Conservation (phyloP, 2,888 invertebrate species). For the Caenorhabditis japonica region DNA sequence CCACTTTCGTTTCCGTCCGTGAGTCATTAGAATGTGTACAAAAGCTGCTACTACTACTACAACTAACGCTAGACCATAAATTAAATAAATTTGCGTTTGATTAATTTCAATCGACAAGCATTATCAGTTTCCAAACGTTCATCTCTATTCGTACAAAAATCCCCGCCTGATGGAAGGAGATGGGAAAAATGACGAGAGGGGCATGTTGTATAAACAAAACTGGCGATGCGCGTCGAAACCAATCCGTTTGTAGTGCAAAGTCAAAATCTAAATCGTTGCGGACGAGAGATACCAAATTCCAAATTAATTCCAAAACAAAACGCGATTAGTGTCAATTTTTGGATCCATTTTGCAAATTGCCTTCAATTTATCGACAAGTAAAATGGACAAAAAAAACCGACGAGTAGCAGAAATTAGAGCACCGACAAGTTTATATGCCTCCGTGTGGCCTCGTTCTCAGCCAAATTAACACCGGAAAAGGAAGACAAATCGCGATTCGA, state of each 20-base stretch:
- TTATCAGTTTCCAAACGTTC: conserved; percentile 27
- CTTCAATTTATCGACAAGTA: conserved; percentile 4
- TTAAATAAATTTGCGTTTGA: conserved; percentile 15
- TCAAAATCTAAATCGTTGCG: conserved; percentile 1
- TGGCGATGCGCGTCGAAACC: conserved; percentile 49
- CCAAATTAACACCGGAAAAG: conserved; percentile 36
- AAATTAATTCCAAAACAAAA: too few relatives aligned
- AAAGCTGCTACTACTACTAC: conserved; percentile 2
- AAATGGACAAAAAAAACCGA: neutral
- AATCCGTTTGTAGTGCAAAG: conserved; percentile 39
- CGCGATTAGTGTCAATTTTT: conserved; percentile 35
- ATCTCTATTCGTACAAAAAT: conserved; percentile 29
- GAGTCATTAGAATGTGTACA: neutral
- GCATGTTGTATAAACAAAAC: conserved; percentile 51
- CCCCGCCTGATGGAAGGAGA: conserved; percentile 15
- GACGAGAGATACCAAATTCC: conserved; percentile 16
- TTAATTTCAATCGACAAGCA: conserved; percentile 11
- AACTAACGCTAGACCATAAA: too few relatives aligned
- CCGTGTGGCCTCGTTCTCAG: conserved; percentile 44
- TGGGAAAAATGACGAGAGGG: conserved; percentile 6
- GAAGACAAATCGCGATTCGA: conserved; percentile 1
- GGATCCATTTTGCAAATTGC: conserved; percentile 14
- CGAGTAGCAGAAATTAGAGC: conserved; percentile 15
- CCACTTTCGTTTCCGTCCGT: conserved; percentile 4
- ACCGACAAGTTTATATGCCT: conserved; percentile 30